Evolutionary conservation across 2,888 invertebrate species (phyloP), one percentile per base, ranked within the genome.

Genomic region (Conomelus anceps): DNA sequence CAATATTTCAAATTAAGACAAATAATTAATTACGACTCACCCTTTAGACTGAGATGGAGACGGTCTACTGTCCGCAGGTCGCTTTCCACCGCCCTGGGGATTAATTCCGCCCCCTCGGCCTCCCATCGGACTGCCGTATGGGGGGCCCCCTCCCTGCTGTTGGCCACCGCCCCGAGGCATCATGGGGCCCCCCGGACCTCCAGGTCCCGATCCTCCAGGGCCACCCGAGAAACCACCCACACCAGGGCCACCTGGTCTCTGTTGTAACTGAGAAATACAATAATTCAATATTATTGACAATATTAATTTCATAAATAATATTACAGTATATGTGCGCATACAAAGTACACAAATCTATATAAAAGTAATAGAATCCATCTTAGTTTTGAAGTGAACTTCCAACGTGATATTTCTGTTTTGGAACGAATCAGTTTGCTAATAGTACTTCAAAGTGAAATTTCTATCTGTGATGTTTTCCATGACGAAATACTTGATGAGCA

Each of bases 171-270:
- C n/a, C n/a, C n/a, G n/a, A n/a, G n/a, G n/a, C n/a, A n/a, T n/a
- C n/a, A n/a, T n/a, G n/a, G 87, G 94, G 94, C 91, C 91, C 94
- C 93, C 20, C 94, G 93, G 88, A 95, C 94, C 92, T 94, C 94
- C 91, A 94, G 93, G 94, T 88, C 93, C 94, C 29, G 94, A 93
- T 23, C 93, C 93, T 23, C 93, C 93, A 94, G 95, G 95, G 90
- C 95, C 94, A 88, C 95, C 95, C 89, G 89, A 7, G 85, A 29
- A 22, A n/a, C n/a, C n/a, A n/a, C n/a, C n/a, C n/a, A n/a, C n/a
- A n/a, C n/a, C n/a, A n/a, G n/a, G n/a, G 93, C 96, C 96, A 9
- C 96, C 96, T 90, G 95, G 95, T 91, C 97, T 95, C 93, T 95
- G 94, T 92, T 94, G 94, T 92, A 94, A 93, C 93, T 94, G 89